These are phyloP conservation scores for Acipenser ruthenus DNA, from an alignment of 2,797 vertebrate species.

Conservation along the genomic window DNA sequence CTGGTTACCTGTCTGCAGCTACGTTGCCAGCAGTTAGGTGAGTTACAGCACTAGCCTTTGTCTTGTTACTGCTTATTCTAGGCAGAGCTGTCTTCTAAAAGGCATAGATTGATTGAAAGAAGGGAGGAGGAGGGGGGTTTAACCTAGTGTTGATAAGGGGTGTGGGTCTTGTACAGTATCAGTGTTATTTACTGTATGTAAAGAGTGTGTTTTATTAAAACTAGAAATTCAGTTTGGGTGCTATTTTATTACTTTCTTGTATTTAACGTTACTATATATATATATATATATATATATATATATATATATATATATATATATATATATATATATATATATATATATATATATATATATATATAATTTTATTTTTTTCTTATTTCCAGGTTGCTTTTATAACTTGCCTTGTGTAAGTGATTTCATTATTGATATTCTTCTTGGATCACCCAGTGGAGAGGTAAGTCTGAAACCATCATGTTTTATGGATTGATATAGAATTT, in stretches of 20 bases:
- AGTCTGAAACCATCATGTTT: slow-evolving; percentile 18
- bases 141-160: too few species aligned
- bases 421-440: slow-evolving; percentile 91
- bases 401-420: slow-evolving; percentile 91
- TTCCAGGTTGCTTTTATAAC: slow-evolving; percentile 86
- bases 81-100: not conserved
- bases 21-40: slow-evolving; percentile 91
- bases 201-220: too few species aligned
- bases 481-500: too few species aligned
- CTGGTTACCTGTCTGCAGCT: slow-evolving; percentile 94
- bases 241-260: not conserved
- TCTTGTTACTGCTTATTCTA: not conserved
- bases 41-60: slow-evolving; percentile 22
- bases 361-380: slow-evolving; percentile 3
- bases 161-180: too few species aligned
- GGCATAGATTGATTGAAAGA: too few species aligned
- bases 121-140: too few species aligned
- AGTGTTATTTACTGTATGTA: too few species aligned
- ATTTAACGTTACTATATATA: too few species aligned
- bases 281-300: too few species aligned
- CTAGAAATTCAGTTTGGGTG: not conserved
- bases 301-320: too few species aligned
- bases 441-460: slow-evolving; percentile 93
- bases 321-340: too few species aligned
- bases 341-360: too few species aligned